Conservation (phyloP, 2,797 vertebrate species). For the Channa striata region DNA sequence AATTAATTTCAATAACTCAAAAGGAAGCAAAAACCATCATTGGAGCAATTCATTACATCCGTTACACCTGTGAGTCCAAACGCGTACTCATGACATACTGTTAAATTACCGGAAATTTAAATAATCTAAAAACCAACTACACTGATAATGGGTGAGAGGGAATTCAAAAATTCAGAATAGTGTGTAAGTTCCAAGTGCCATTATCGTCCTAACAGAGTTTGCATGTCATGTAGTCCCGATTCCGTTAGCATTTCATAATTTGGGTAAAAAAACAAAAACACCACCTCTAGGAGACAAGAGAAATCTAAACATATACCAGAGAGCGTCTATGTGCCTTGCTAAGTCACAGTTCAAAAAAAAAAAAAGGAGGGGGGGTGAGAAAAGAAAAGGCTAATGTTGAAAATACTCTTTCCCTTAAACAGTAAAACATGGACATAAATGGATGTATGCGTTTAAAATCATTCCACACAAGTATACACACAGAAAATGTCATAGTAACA, state of each 20-base stretch:
- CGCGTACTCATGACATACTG: conserved; percentile 54
- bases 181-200: conserved; percentile 21
- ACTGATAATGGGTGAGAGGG: conserved; percentile 41
- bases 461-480: conserved; percentile 62
- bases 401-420: conserved; percentile 61
- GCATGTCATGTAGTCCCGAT: conserved; percentile 33
- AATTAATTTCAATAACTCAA: conserved; percentile 53
- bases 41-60: conserved; percentile 57
- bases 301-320: conserved; percentile 26
- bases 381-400: conserved; percentile 42
- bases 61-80: conserved; percentile 62
- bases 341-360: conserved; percentile 44
- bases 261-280: conserved; percentile 38
- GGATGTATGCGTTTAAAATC: conserved; percentile 58
- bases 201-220: conserved; percentile 27
- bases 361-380: conserved; percentile 25
- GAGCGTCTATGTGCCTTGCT: conserved; percentile 4
- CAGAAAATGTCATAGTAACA: conserved; percentile 59
- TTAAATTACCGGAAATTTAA: conserved; percentile 62
- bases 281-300: conserved; percentile 28
- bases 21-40: conserved; percentile 46
- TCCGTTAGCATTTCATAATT: conserved; percentile 42
- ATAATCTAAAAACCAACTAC: conserved; percentile 52
- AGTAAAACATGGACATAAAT: conserved; percentile 56
- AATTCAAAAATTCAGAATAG: conserved; percentile 27